Evolutionary conservation across 2,888 invertebrate genomes (phyloP).

Genomic region (Opisthograptis luteolata): DNA sequence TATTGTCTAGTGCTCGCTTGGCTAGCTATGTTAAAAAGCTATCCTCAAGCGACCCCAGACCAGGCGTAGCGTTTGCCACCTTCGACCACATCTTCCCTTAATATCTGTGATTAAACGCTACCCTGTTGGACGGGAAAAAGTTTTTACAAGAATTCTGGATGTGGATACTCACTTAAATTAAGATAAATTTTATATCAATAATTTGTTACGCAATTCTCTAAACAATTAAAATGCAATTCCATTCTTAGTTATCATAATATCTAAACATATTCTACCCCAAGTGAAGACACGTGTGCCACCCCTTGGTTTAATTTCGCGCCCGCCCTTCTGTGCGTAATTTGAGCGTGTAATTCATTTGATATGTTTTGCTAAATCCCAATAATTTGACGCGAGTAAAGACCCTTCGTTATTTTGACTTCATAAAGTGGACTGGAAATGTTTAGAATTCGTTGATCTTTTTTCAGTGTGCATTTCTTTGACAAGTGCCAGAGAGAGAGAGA

Average conservation of each 20-base stretch:
- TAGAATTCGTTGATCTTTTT: background rate
- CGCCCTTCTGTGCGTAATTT: conserved; percentile 64
- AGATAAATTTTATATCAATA: background rate
- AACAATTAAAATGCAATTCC: conserved; percentile 43
- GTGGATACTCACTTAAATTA: too few species aligned
- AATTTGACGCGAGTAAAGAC: conserved; percentile 70
- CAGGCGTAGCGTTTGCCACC: too few species aligned
- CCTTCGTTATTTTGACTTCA: conserved; percentile 41
- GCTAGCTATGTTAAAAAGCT: too few species aligned
- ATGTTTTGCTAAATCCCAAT: conserved; percentile 78
- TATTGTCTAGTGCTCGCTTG: too few species aligned
- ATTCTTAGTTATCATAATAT: conserved; percentile 70
- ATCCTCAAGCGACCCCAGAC: too few species aligned
- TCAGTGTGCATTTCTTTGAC: background rate
- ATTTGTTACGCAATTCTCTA: conserved; percentile 33
- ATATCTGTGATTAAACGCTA: too few species aligned
- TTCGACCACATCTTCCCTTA: too few species aligned
- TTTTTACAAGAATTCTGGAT: too few species aligned
- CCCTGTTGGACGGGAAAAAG: too few species aligned
- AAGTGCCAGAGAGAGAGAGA: too few species aligned
- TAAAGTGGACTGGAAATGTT: conserved; percentile 22
- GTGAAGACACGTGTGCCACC: conserved; percentile 61
- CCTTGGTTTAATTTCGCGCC: conserved; percentile 54
- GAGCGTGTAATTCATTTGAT: conserved; percentile 78
- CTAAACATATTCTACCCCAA: conserved; percentile 71